Percentiles rank a stretch among this genome's conserved stretches.
These are phyloP conservation scores for Halcyon leucocephala DNA, from an alignment of 2,797 vertebrate species.

Conservation along the genomic window DNA sequence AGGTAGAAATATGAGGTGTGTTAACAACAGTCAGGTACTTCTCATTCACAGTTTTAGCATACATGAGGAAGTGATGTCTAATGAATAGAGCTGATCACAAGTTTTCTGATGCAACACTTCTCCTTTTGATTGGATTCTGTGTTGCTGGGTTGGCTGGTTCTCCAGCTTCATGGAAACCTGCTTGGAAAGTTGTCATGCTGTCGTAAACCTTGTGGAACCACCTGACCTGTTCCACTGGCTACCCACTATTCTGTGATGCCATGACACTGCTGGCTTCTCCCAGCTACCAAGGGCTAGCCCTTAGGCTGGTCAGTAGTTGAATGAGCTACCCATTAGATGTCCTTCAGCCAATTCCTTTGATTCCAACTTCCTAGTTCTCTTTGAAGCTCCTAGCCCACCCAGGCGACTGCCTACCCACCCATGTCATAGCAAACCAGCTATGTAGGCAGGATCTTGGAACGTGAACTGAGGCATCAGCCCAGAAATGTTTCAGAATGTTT, in stretches of 20 bases:
- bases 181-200: conserved; percentile 43
- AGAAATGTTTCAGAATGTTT: neutral
- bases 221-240: conserved; percentile 48
- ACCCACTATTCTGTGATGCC: conserved; percentile 13
- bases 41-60: neutral
- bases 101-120: conserved; percentile 51
- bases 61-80: conserved; percentile 8
- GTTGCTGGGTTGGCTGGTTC: conserved; percentile 57
- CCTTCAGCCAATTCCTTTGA: neutral
- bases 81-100: neutral
- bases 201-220: neutral
- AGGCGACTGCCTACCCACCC: neutral
- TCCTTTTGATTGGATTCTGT: neutral
- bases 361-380: neutral
- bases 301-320: neutral
- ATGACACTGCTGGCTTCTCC: neutral
- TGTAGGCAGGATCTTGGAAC: neutral
- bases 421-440: neutral
- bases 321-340: conserved; percentile 7
- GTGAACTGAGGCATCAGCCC: neutral
- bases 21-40: conserved; percentile 29
- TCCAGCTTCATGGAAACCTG: conserved; percentile 45
- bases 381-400: neutral
- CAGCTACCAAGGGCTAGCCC: neutral
- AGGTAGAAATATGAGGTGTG: conserved; percentile 37